A percentile compares a stretch with the other conserved stretches of the same genome.
Conservation (phyloP, 2,113 vertebrate genomes). For the Andinoacara biseriatus region DNA sequence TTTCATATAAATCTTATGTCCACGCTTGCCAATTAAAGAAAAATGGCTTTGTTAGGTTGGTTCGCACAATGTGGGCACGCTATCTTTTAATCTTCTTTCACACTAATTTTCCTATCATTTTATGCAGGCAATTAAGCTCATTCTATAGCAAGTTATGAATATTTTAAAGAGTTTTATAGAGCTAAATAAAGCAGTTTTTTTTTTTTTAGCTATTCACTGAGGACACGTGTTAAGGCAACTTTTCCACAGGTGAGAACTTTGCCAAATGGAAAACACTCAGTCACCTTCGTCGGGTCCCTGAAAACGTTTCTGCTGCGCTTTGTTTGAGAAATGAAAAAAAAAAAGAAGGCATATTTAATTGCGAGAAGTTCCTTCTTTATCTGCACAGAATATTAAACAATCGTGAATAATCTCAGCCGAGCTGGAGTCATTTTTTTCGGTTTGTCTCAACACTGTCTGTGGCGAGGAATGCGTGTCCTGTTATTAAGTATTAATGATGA, state of each 20-base stretch:
- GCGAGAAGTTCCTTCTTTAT: neutral
- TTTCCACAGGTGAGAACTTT: neutral
- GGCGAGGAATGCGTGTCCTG: neutral
- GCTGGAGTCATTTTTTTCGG: neutral
- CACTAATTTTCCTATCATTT: neutral
- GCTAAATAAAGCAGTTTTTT: neutral
- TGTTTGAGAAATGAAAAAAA: too few species aligned
- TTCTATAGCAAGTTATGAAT: neutral
- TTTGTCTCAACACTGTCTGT: neutral
- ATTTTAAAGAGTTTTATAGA: neutral
- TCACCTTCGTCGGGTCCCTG: neutral
- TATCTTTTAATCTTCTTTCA: neutral
- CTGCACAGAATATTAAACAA: neutral
- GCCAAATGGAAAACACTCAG: neutral
- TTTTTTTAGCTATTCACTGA: neutral
- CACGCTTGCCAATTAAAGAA: neutral
- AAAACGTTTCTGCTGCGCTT: neutral
- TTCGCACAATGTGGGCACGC: neutral
- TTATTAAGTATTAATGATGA: neutral
- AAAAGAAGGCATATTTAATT: neutral
- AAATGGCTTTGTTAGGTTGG: neutral
- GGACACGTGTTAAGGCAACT: neutral
- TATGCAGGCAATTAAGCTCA: neutral
- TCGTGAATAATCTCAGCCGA: neutral
- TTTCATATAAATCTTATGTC: constrained; percentile 3